Base-by-base conservation (phyloP, 2,797 vertebrate genomes). In the Clarias pachynema region DNA sequence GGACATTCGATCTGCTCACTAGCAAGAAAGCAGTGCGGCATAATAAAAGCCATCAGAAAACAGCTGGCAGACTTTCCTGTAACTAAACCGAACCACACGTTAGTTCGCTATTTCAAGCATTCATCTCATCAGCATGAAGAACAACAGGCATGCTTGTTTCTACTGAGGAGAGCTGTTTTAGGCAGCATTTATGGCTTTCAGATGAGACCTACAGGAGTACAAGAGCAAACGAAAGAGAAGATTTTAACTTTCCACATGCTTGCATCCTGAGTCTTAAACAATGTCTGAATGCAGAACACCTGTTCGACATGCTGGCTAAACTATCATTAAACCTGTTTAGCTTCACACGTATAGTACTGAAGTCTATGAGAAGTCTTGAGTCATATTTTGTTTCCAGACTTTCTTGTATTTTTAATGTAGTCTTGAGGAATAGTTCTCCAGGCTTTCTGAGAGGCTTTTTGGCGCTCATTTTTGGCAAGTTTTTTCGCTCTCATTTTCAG, bases 41-140 rank as follows among this genome's bases (percentile, higher is more conserved):
- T 90, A 92, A 91, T 72, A 79, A 88, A 86, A 73, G n/a, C 88
- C 34, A 59, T 86, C 78, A 72, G 84, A 86, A 79, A 78, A 80
- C 91, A 92, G 90, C 79, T 29, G 89, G 74, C 72, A 81, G 84
- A 80, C 83, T 92, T 87, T 93, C 89, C 81, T 56, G 82, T 93
- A 91, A 89, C 89, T 24, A 86, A 81, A 29, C 24, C 62, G 74
- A 85, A 88, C 37, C 79, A 89, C 89, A 83, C 85, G 18, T 72
- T 91, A 63, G 83, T 8, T 18, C 49, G 63, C 78, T 89, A 88
- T 87, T 82, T 79, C 70, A 66, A 78, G 81, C 60, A 77, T 84
- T 81, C 70, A 81, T 81, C 70, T 85, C 40, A 88, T 86, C 31
- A 84, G 63, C 40, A 84, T 70, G 83, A 88, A 87, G 87, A 90